Base-by-base conservation (phyloP, 2,797 vertebrate genomes). In the Mormyrus proboscirostris region DNA sequence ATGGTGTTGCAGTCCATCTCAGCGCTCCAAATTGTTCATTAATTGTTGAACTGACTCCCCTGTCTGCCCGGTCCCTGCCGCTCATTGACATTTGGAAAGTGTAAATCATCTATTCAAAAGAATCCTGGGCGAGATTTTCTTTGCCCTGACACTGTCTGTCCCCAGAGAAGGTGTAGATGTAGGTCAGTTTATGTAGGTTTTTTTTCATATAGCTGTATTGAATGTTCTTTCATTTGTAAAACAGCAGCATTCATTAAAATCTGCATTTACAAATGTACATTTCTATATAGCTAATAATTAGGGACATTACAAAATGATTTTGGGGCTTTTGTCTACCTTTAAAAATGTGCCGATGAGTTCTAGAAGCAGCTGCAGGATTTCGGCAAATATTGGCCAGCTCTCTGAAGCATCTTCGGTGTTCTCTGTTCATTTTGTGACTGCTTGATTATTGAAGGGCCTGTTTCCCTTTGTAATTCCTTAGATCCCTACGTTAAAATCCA, bases 401-500 rank as follows among this genome's bases (percentile, higher is more conserved):
- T 29, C 73, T 82, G 41, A n/a, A 82, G 76, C 19, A 82, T 82
- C 38, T 82, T 47, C 8, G 1, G 1, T 3, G 19, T 47, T 19
- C 38, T 44, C 41, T 55, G 84, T 86, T 51, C 49, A 55, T 86
- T 53, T 22, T 12, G 19, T 85, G 50, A 85, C 50, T 50, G 49
- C 44, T 33, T 25, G 49, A 53, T 86, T 86, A 16, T 53, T 25
- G 6, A 86, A 86, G 84, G 84, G 49, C 16, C 25, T 86, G 84
- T 38, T 86, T 86, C 6, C 38, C 38, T 47, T 89, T 76, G 41
- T 62, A 47, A n/a, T 86, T 94, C 91, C 89, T 92, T 95, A 99
- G 99, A 99, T 95, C 99, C 99, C 50, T 99, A 99, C 90, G 99
- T 98, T 94, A 99, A 99, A 95, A 97, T 99, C 92, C 98, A 99